Evolutionary conservation across 2,888 invertebrate species (phyloP).

Genomic region (Trachelus tabidus): DNA sequence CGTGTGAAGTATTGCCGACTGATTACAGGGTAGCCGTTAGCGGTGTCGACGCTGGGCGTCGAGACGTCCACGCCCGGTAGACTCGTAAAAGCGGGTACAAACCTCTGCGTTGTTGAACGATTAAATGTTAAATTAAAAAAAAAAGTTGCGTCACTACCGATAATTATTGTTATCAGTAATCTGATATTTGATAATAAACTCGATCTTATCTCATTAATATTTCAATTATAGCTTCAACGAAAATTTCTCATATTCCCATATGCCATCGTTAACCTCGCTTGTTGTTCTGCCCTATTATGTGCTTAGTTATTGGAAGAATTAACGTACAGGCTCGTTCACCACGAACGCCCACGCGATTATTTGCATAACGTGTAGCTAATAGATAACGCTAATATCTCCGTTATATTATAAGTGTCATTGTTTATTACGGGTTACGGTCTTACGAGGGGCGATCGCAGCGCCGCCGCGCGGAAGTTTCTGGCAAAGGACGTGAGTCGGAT

Average conservation of each 20-base stretch:
- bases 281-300: neutral
- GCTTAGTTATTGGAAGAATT: neutral
- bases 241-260: too few relatives aligned
- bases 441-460: neutral
- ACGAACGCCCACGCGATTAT: conserved; percentile 40
- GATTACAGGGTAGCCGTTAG: conserved; percentile 36
- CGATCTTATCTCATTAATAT: too few relatives aligned
- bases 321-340: conserved; percentile 3
- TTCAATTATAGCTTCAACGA: too few relatives aligned
- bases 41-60: neutral
- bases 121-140: neutral
- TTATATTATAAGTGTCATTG: conserved; percentile 7
- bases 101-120: too few relatives aligned
- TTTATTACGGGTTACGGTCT: neutral
- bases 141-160: neutral
- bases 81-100: neutral
- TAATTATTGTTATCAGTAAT: neutral
- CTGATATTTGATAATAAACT: too few relatives aligned
- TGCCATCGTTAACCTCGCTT: neutral
- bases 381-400: conserved; percentile 5
- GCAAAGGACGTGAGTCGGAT: neutral
- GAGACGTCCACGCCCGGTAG: neutral
- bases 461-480: neutral
- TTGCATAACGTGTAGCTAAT: conserved; percentile 19
- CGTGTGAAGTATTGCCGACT: conserved; percentile 47